Percentiles rank a stretch among this genome's conserved stretches.
phyloP scores from a whole-genome alignment of 64 coral and sea anemone genomes.

The Orbicella faveolata region DNA sequence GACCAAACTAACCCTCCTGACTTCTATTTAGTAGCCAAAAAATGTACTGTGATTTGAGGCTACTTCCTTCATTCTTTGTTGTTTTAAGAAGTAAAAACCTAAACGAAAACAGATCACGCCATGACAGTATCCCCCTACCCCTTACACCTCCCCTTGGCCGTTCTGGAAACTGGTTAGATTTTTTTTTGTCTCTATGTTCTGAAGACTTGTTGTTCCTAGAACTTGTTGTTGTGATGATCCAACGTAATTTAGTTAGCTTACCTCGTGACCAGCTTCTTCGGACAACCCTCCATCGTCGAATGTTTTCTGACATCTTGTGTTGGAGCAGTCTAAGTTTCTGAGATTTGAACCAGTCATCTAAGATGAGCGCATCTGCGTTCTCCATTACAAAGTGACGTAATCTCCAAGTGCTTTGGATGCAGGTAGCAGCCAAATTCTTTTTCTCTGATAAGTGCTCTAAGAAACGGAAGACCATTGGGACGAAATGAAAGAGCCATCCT shows the following conservation, averaged over 20 bases:
- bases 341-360: slow-evolving; percentile 58
- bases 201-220: too few species aligned
- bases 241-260: not conserved
- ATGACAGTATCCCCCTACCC: too few species aligned
- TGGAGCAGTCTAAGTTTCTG: slow-evolving; percentile 64
- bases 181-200: not conserved
- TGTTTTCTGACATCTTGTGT: slow-evolving; percentile 62
- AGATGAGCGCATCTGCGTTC: slow-evolving; percentile 46
- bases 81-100: too few species aligned
- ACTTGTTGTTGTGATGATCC: too few species aligned
- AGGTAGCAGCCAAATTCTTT: slow-evolving; percentile 72
- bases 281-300: slow-evolving; percentile 64
- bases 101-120: too few species aligned
- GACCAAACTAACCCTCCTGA: too few species aligned
- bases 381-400: slow-evolving; percentile 66
- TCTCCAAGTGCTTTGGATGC: slow-evolving; percentile 89
- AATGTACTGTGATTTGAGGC: too few species aligned
- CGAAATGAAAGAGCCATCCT: not conserved
- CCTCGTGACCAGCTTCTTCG: slow-evolving; percentile 79
- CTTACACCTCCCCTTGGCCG: not conserved
- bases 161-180: not conserved
- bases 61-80: too few species aligned
- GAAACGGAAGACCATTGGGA: not conserved
- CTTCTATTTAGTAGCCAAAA: too few species aligned
- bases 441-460: slow-evolving; percentile 51